phyloP scores from a whole-genome alignment of 2,797 vertebrate species.

The Danio albolineatus region DNA sequence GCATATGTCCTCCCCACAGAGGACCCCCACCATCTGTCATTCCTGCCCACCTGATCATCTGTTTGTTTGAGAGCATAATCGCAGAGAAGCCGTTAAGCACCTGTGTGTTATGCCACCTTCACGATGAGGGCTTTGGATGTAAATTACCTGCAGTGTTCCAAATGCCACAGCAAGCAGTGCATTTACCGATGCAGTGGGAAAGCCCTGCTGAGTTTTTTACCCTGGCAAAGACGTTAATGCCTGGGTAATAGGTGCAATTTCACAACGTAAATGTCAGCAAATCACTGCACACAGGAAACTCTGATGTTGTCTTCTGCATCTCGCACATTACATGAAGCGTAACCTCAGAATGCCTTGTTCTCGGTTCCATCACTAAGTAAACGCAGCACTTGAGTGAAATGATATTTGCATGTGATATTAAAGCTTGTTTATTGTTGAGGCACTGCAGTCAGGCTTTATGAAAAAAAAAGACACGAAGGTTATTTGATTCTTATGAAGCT shows the following conservation, averaged over 20 bases:
- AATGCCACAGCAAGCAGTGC: constrained; percentile 53
- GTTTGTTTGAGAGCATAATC: constrained; percentile 59
- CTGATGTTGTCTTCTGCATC: constrained; percentile 1
- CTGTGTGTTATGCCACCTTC: constrained; percentile 48
- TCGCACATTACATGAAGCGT: neutral
- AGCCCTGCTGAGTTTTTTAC: constrained; percentile 43
- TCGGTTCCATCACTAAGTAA: neutral
- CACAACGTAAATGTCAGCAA: constrained; percentile 55
- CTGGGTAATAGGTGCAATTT: constrained; percentile 51
- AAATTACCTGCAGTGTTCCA: constrained; percentile 56
- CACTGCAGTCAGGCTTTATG: constrained; percentile 12
- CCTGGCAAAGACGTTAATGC: constrained; percentile 38
- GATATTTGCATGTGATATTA: constrained; percentile 21
- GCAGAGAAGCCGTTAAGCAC: constrained; percentile 55
- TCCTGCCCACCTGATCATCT: constrained; percentile 43
- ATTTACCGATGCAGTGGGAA: constrained; percentile 22
- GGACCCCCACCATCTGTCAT: constrained; percentile 4
- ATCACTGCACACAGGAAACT: constrained; percentile 7
- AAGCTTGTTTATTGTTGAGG: neutral
- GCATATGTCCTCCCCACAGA: constrained; percentile 1
- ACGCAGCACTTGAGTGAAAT: constrained; percentile 6
- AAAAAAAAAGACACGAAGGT: constrained; percentile 22
- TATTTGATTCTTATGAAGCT: neutral
- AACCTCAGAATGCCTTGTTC: constrained; percentile 8
- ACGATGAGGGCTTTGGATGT: constrained; percentile 51